These are phyloP conservation scores for Amblyteles armatorius DNA, from an alignment of 2,888 invertebrate species.

Conservation along the genomic window DNA sequence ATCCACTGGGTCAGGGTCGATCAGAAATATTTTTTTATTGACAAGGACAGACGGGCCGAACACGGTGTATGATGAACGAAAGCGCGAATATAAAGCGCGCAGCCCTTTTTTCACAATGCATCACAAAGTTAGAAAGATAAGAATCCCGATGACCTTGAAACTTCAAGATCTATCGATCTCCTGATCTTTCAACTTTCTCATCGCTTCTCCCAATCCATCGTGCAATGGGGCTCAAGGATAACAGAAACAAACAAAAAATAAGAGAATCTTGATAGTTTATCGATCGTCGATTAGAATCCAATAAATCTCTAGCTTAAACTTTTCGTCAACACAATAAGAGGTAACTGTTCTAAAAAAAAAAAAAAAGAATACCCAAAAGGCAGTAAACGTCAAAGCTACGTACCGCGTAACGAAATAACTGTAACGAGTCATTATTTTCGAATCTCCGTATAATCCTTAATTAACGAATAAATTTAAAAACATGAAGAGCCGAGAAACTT, in stretches of 20 bases:
- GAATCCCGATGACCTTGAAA: slow-evolving; percentile 37
- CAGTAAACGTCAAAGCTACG: slow-evolving; percentile 36
- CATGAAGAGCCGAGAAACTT: slow-evolving; percentile 55
- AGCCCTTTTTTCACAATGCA: slow-evolving; percentile 58
- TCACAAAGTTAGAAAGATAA: slow-evolving; percentile 49
- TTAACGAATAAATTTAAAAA: slow-evolving; percentile 51
- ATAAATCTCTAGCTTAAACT: slow-evolving; percentile 21
- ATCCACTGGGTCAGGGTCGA: slow-evolving; percentile 62
- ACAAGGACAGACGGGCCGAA: slow-evolving; percentile 44
- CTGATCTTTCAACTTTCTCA: slow-evolving; percentile 45
- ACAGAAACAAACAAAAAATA: slow-evolving; percentile 4
- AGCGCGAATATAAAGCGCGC: slow-evolving; percentile 42
- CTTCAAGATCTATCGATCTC: slow-evolving; percentile 43
- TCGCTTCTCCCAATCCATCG: slow-evolving; percentile 42
- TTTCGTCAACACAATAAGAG: slow-evolving; percentile 35
- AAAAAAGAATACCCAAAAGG: slow-evolving; percentile 32
- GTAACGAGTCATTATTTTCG: slow-evolving; percentile 52
- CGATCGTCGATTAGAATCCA: slow-evolving; percentile 43
- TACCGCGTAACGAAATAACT: slow-evolving; percentile 33
- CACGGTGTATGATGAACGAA: slow-evolving; percentile 34
- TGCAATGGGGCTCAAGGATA: slow-evolving; percentile 34
- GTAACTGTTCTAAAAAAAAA: slow-evolving; percentile 40
- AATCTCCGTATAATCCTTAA: slow-evolving; percentile 54
- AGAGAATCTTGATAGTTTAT: slow-evolving; percentile 42
- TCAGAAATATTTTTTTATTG: slow-evolving; percentile 72